phyloP scores from a whole-genome alignment of 2,888 invertebrate species.

The Timema podura region DNA sequence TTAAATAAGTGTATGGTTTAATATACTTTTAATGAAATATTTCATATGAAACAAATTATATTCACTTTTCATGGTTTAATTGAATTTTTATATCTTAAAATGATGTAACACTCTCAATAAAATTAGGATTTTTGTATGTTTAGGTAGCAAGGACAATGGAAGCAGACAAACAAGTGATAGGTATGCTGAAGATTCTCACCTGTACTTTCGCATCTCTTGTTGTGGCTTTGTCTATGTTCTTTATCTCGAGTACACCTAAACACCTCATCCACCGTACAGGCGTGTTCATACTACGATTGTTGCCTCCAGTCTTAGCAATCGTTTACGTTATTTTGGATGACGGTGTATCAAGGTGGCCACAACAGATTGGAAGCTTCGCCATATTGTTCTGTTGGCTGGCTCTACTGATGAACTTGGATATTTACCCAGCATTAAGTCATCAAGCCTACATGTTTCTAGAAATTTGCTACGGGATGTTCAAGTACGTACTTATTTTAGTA shows the following conservation, averaged over 20 bases:
- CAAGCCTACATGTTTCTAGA: slow-evolving; percentile 12
- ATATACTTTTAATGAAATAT: too few relatives aligned
- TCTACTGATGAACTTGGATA: slow-evolving; percentile 5
- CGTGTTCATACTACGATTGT: background rate
- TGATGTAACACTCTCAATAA: too few relatives aligned
- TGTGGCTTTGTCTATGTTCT: background rate
- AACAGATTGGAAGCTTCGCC: slow-evolving; percentile 7
- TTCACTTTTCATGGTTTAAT: too few relatives aligned
- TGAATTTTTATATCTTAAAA: too few relatives aligned
- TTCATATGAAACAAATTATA: too few relatives aligned
- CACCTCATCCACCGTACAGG: slow-evolving; percentile 4
- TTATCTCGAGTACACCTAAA: background rate
- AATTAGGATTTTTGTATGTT: too few relatives aligned
- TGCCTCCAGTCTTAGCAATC: background rate
- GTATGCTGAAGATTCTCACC: background rate
- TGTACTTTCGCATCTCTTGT: background rate
- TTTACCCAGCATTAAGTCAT: slow-evolving; percentile 4
- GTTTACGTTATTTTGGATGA: slow-evolving; percentile 8
- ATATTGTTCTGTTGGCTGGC: background rate
- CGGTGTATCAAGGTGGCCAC: background rate
- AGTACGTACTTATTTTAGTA: slow-evolving; percentile 9
- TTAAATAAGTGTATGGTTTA: too few relatives aligned
- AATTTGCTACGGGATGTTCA: slow-evolving; percentile 12
- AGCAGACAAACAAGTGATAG: background rate
- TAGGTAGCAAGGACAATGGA: slow-evolving; percentile 9